Conservation (phyloP, 2,797 vertebrate species). For the Artibeus jamaicensis region DNA sequence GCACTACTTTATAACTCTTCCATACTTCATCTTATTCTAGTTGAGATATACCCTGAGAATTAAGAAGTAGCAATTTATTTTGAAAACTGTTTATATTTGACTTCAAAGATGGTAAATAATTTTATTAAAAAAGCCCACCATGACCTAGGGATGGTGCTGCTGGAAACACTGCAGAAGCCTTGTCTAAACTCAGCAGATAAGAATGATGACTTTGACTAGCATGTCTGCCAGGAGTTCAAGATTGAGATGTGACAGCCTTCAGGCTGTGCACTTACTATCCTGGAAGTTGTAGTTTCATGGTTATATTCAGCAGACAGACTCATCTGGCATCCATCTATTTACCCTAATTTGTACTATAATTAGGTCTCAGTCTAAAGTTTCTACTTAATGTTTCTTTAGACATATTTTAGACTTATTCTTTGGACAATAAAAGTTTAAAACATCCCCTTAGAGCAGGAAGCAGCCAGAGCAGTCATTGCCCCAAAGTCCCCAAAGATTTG, state of each 20-base stretch:
- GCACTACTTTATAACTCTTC: background rate
- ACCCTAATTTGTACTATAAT: background rate
- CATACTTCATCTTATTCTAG: background rate
- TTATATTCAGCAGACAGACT: background rate
- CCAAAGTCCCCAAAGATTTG: background rate
- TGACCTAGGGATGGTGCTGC: background rate
- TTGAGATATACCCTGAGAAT: background rate
- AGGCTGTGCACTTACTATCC: background rate
- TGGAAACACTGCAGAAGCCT: background rate
- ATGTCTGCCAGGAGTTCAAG: background rate
- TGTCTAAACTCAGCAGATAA: background rate
- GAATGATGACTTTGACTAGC: background rate
- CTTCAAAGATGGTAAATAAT: background rate
- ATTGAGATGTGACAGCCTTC: background rate
- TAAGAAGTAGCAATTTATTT: background rate
- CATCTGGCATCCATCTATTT: background rate
- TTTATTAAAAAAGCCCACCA: background rate
- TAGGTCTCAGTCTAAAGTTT: background rate
- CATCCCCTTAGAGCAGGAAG: background rate
- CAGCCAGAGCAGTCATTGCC: background rate
- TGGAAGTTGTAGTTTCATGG: background rate
- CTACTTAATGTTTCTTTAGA: background rate
- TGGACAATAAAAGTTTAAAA: background rate
- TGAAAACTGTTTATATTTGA: background rate
- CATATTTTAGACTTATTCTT: background rate